A percentile compares a stretch with the other conserved stretches of the same genome.
These are phyloP conservation scores for Bembecia ichneumoniformis DNA, from an alignment of 2,888 invertebrate genomes.

Conservation along the genomic window DNA sequence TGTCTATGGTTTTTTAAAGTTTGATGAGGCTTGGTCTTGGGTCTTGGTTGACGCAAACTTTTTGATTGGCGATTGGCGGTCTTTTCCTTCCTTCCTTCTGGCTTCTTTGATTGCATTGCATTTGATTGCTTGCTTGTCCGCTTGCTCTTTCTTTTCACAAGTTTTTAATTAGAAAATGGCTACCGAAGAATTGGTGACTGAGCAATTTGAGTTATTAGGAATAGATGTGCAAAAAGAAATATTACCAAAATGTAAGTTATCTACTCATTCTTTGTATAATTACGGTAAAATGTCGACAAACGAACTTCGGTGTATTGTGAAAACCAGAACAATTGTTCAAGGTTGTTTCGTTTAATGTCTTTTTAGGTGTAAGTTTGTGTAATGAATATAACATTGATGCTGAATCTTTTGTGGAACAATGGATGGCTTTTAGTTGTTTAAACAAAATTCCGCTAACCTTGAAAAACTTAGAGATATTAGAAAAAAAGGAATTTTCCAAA, in stretches of 20 bases:
- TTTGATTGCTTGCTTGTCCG: not conserved
- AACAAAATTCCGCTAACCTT: constrained; percentile 74
- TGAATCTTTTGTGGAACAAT: constrained; percentile 81
- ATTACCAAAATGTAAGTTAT: constrained; percentile 69
- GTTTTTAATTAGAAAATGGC: constrained; percentile 55
- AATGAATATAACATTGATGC: constrained; percentile 74
- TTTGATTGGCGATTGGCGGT: constrained; percentile 45
- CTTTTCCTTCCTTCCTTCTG: constrained; percentile 23
- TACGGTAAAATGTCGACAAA: not conserved
- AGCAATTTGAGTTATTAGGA: constrained; percentile 76
- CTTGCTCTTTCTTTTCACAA: constrained; percentile 24
- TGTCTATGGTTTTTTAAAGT: constrained; percentile 5
- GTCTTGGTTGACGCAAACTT: constrained; percentile 20
- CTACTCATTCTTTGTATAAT: not conserved
- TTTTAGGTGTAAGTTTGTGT: constrained; percentile 76
- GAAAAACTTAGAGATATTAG: constrained; percentile 73
- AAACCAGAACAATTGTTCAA: constrained; percentile 51
- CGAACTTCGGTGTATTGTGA: not conserved
- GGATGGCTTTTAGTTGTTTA: constrained; percentile 82
- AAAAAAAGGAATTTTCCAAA: constrained; percentile 76
- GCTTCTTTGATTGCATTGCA: too few species aligned
- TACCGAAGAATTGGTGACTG: constrained; percentile 69
- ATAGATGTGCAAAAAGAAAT: constrained; percentile 69
- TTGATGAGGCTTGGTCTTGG: not conserved
- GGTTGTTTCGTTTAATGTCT: constrained; percentile 42